Conservation (phyloP, 2,797 vertebrate species). For the Clarias pachynema region DNA sequence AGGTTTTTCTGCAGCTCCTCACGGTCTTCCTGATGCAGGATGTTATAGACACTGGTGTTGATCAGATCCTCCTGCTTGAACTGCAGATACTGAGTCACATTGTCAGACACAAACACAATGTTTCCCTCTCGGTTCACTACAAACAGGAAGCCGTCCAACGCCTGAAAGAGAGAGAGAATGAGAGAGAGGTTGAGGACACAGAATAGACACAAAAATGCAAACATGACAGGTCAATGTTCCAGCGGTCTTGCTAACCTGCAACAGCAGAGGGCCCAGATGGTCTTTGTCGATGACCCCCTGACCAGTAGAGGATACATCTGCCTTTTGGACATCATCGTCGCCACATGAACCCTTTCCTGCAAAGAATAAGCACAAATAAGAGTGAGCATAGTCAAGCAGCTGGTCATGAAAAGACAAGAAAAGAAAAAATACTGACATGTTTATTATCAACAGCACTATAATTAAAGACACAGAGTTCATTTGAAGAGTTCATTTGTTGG, state of each 20-base stretch:
- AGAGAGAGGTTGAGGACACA: not conserved
- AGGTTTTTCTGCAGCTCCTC: slow-evolving; percentile 97
- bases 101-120: slow-evolving; percentile 98
- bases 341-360: slow-evolving; percentile 88
- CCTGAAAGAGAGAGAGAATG: slow-evolving; percentile 69
- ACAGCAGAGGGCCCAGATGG: slow-evolving; percentile 91
- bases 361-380: slow-evolving; percentile 57
- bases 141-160: slow-evolving; percentile 95
- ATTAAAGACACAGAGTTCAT: not conserved
- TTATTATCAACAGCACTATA: not conserved
- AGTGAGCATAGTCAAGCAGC: not conserved
- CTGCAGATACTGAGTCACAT: slow-evolving; percentile 95
- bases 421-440: not conserved
- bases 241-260: slow-evolving; percentile 81
- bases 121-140: slow-evolving; percentile 96
- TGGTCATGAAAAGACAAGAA: not conserved
- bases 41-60: slow-evolving; percentile 93
- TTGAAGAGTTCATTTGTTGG: not conserved
- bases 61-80: slow-evolving; percentile 98
- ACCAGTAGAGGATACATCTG: slow-evolving; percentile 97
- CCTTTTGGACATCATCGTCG: slow-evolving; percentile 98
- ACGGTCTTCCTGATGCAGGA: slow-evolving; percentile 93
- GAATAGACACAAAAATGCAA: not conserved
- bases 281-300: slow-evolving; percentile 99
- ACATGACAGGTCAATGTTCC: not conserved